phyloP scores from a whole-genome alignment of 1,140 invertebrate species.

The Panagrolaimus sp. region DNA sequence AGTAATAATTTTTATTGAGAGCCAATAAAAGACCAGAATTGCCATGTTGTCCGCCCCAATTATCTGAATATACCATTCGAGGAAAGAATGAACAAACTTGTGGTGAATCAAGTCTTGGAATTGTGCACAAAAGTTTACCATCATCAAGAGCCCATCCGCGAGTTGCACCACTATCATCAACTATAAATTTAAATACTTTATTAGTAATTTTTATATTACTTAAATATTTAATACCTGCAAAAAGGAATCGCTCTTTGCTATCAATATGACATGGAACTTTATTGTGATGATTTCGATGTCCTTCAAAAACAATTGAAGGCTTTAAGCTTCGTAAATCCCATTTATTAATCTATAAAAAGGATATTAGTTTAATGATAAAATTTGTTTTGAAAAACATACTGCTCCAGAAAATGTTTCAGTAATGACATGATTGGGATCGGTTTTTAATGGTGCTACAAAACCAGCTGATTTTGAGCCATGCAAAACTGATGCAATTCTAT shows the following conservation, averaged over 20 bases:
- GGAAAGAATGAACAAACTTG: not conserved
- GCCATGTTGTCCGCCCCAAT: constrained; percentile 4
- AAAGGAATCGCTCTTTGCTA: not conserved
- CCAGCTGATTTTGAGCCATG: not conserved
- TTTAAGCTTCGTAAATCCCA: constrained; percentile 9
- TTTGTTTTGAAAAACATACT: no score
- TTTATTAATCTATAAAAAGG: not conserved
- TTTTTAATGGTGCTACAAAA: not conserved
- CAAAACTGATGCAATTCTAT: not conserved
- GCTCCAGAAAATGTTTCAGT: constrained; percentile 5
- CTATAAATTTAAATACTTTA: not conserved
- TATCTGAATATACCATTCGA: constrained; percentile 10
- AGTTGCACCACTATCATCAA: constrained; percentile 7
- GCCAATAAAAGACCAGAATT: constrained; percentile 13
- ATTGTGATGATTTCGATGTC: constrained; percentile 4
- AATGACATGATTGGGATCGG: constrained; percentile 6
- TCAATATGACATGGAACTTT: constrained; percentile 12
- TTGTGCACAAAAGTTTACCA: not conserved
- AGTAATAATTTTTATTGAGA: not conserved
- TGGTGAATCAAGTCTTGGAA: not conserved
- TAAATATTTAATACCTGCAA: not conserved
- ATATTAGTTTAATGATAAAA: no score
- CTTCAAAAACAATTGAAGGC: not conserved
- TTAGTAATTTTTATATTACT: not conserved
- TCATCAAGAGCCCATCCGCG: constrained; percentile 7